Percentiles rank a stretch among this genome's conserved stretches.
Conservation (phyloP, 1,140 invertebrate species). For the Zaprionus africanus region DNA sequence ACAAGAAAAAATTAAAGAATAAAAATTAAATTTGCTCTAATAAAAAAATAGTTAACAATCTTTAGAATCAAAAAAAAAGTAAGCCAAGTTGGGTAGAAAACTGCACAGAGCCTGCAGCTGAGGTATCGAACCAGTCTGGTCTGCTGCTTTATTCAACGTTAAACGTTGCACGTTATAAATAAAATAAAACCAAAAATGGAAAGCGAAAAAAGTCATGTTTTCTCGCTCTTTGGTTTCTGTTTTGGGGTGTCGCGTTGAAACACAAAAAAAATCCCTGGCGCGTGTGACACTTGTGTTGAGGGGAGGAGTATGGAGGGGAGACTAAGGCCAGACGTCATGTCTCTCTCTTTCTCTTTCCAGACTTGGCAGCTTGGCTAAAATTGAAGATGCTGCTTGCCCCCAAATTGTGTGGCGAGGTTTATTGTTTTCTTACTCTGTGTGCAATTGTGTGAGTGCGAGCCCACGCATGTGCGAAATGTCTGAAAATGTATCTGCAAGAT, state of each 20-base stretch:
- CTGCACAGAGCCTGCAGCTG: slow-evolving; percentile 9
- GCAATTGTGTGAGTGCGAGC: slow-evolving; percentile 5
- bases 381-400: slow-evolving; percentile 33
- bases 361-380: slow-evolving; percentile 33
- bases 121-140: slow-evolving; percentile 34
- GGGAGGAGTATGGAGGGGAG: neutral
- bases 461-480: slow-evolving; percentile 60
- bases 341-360: slow-evolving; percentile 1
- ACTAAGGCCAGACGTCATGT: neutral
- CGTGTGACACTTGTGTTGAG: slow-evolving; percentile 73
- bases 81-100: slow-evolving; percentile 3
- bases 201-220: slow-evolving; percentile 22
- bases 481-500: slow-evolving; percentile 65
- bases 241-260: slow-evolving; percentile 36
- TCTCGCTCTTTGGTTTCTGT: slow-evolving; percentile 25
- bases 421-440: slow-evolving; percentile 59
- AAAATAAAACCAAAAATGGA: slow-evolving; percentile 44
- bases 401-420: slow-evolving; percentile 41
- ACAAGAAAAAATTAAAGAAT: too few relatives aligned
- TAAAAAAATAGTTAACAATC: too few relatives aligned
- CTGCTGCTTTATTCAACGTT: slow-evolving; percentile 55
- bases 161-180: slow-evolving; percentile 64
- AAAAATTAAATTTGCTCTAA: neutral
- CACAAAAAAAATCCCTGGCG: slow-evolving; percentile 61
- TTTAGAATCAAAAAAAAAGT: neutral